phyloP scores from a whole-genome alignment of 2,888 invertebrate species.

The Amblyjoppa fuscipennis region DNA sequence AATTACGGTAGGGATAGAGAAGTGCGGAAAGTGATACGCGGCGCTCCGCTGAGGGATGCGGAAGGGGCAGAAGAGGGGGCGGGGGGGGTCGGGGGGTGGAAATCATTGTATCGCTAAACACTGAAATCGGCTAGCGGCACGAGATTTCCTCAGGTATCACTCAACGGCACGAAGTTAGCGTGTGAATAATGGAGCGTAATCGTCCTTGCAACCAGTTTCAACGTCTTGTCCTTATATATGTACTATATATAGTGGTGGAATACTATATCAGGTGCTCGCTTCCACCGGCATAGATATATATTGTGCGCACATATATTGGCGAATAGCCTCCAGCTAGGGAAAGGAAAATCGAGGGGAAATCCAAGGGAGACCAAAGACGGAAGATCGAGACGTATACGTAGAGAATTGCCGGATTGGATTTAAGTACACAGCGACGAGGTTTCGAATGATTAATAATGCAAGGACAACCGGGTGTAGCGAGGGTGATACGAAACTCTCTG shows the following conservation, averaged over 20 bases:
- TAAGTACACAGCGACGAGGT: conserved; percentile 82
- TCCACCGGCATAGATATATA: background rate
- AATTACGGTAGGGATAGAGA: background rate
- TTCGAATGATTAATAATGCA: conserved; percentile 82
- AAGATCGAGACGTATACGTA: conserved; percentile 54
- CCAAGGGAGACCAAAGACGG: conserved; percentile 61
- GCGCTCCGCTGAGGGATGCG: background rate
- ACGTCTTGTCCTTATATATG: conserved; percentile 75
- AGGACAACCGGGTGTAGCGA: conserved; percentile 71
- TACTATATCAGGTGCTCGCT: conserved; percentile 27
- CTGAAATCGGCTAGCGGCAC: conserved; percentile 68
- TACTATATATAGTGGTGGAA: conserved; percentile 46
- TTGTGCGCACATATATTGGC: conserved; percentile 29
- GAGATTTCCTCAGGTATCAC: conserved; percentile 74
- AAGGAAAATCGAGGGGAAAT: conserved; percentile 43
- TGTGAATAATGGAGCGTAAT: conserved; percentile 84
- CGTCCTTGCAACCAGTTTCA: conserved; percentile 75
- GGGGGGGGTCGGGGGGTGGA: background rate
- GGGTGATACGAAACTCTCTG: conserved; percentile 35
- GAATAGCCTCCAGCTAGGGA: conserved; percentile 36
- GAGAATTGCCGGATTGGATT: conserved; percentile 81
- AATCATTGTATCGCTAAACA: conserved; percentile 72
- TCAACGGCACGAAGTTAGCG: conserved; percentile 78
- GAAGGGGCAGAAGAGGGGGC: background rate
- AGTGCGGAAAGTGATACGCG: conserved; percentile 16